These are phyloP conservation scores for Tholera decimalis DNA, from an alignment of 2,888 invertebrate genomes.

Conservation along the genomic window DNA sequence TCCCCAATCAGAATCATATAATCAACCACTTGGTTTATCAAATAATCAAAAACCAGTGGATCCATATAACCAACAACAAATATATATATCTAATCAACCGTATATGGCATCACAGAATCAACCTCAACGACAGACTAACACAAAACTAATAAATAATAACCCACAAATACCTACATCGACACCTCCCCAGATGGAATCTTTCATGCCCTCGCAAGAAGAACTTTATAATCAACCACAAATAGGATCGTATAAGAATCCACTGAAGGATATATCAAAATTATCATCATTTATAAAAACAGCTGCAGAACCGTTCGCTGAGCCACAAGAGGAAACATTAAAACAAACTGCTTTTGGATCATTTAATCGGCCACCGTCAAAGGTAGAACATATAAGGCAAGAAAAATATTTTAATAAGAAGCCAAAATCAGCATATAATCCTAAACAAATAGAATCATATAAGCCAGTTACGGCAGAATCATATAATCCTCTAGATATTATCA, in stretches of 20 bases:
- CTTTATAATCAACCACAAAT: constrained; percentile 13
- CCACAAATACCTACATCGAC: background rate
- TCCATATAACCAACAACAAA: constrained; percentile 7
- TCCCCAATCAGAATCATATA: constrained; percentile 9
- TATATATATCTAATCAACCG: constrained; percentile 9
- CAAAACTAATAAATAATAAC: constrained; percentile 1
- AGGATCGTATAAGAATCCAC: constrained; percentile 3
- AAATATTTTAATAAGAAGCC: constrained; percentile 17
- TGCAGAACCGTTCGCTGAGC: background rate
- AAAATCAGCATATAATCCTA: background rate
- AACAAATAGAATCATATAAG: constrained; percentile 16
- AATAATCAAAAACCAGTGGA: constrained; percentile 3
- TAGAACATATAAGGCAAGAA: background rate
- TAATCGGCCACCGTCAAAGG: background rate
- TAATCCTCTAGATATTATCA: constrained; percentile 41
- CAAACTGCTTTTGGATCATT: constrained; percentile 16
- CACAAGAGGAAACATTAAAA: background rate
- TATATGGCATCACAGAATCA: background rate
- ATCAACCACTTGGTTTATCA: background rate
- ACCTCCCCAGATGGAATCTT: background rate
- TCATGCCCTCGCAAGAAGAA: constrained; percentile 9
- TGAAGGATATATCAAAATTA: background rate
- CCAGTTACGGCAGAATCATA: constrained; percentile 10
- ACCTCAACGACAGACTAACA: constrained; percentile 9
- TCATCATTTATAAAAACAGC: background rate